Conservation (phyloP, 2,888 invertebrate genomes). For the Lasioglossum figueresi region DNA sequence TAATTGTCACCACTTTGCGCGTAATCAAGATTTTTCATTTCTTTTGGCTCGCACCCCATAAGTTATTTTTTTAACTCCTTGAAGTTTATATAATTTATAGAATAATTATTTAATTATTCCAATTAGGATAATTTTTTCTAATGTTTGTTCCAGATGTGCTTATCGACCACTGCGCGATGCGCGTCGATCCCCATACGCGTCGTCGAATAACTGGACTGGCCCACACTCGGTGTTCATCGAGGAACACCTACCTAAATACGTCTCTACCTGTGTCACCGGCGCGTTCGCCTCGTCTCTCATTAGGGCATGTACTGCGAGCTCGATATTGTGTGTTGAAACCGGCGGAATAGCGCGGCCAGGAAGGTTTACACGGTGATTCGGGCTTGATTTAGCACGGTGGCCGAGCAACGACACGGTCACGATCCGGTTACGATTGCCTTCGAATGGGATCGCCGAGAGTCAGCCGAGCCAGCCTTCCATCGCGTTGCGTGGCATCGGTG, state of each 20-base stretch:
- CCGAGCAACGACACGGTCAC: conserved; percentile 47
- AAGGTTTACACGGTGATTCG: conserved; percentile 38
- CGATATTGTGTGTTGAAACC: conserved; percentile 22
- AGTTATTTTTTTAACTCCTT: too few species aligned
- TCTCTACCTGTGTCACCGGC: conserved; percentile 40
- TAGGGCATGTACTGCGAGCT: conserved; percentile 11
- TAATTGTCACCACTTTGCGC: too few species aligned
- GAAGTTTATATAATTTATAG: too few species aligned
- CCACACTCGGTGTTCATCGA: conserved; percentile 69
- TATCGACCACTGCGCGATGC: not conserved
- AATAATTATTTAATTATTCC: too few species aligned
- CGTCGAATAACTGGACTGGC: conserved; percentile 74
- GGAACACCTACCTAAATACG: conserved; percentile 70
- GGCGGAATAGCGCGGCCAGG: conserved; percentile 16
- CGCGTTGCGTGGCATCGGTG: not conserved
- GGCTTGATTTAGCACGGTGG: conserved; percentile 39
- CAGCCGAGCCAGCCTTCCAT: not conserved
- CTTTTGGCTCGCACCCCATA: too few species aligned
- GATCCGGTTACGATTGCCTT: conserved; percentile 44
- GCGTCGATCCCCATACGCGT: not conserved
- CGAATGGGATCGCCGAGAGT: conserved; percentile 33
- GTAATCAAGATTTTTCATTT: too few species aligned
- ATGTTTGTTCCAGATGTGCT: too few species aligned
- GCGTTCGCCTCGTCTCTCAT: conserved; percentile 23
- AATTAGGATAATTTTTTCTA: too few species aligned